phyloP scores from a whole-genome alignment of 2,797 vertebrate genomes.

The Anisognathus igniventris region DNA sequence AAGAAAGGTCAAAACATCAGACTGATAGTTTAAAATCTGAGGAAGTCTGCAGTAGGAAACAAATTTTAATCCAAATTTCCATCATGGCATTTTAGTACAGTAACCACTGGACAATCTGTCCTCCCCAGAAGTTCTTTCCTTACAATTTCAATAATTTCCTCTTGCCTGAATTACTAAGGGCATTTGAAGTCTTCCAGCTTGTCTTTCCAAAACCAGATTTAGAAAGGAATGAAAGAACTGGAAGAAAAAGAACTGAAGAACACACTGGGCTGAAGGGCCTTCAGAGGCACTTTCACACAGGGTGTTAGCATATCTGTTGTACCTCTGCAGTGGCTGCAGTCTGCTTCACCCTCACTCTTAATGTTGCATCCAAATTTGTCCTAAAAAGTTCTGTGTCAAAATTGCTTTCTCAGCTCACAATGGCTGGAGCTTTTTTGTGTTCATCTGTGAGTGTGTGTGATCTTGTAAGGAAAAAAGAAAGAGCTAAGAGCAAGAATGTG shows the following conservation, averaged over 20 bases:
- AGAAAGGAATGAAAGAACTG: neutral
- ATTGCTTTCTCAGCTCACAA: neutral
- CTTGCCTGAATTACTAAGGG: neutral
- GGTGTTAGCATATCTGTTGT: neutral
- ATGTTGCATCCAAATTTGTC: neutral
- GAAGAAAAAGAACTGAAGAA: neutral
- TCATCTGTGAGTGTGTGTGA: neutral
- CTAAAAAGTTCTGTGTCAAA: neutral
- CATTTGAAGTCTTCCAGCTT: neutral
- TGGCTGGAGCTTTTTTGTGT: neutral
- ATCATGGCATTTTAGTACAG: neutral
- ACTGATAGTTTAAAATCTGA: neutral
- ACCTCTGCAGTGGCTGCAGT: neutral
- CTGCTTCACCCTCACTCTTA: neutral
- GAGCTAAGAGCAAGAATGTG: neutral
- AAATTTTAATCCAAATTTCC: neutral
- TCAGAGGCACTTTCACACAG: neutral
- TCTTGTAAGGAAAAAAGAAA: neutral
- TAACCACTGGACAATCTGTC: neutral
- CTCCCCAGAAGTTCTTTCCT: neutral
- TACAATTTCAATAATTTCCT: neutral
- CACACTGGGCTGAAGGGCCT: accelerated
- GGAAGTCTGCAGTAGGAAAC: neutral
- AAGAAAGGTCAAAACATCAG: neutral
- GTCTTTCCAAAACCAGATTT: neutral